phyloP scores from a whole-genome alignment of 1,140 invertebrate species.

The Leptopilina boulardi region DNA sequence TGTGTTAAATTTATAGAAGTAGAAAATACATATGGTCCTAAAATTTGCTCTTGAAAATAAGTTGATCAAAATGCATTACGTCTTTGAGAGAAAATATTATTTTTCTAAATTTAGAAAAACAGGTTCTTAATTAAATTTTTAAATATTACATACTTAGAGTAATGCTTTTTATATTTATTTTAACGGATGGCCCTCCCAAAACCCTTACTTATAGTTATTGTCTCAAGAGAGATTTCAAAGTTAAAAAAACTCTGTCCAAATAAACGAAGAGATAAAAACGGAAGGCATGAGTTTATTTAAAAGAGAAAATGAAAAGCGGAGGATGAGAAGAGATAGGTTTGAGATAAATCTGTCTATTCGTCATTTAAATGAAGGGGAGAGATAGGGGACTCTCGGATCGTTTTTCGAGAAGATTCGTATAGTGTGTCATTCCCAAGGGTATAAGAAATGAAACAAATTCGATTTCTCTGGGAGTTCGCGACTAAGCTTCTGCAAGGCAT shows the following conservation, averaged over 20 bases:
- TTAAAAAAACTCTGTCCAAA: not conserved
- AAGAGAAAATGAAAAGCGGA: not conserved
- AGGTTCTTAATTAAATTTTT: no score
- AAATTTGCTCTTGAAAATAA: no score
- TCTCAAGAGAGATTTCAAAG: not conserved
- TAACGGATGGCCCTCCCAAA: no score
- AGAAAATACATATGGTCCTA: no score
- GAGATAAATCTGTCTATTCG: slow-evolving; percentile 9
- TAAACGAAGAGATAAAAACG: not conserved
- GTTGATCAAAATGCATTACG: no score
- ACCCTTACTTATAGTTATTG: not conserved
- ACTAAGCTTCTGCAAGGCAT: not conserved
- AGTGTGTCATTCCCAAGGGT: not conserved
- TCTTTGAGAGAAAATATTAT: no score
- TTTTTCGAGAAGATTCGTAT: not conserved
- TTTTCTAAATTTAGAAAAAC: no score
- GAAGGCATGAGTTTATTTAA: not conserved
- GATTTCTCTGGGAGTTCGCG: slow-evolving; percentile 19
- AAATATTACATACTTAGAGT: no score
- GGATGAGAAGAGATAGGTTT: not conserved
- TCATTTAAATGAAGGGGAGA: slow-evolving; percentile 7
- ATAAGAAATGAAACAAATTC: slow-evolving; percentile 3
- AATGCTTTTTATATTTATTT: no score
- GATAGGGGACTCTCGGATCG: not conserved
- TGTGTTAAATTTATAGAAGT: no score